phyloP scores from a whole-genome alignment of 2,797 vertebrate genomes.

The Sternotherus odoratus region DNA sequence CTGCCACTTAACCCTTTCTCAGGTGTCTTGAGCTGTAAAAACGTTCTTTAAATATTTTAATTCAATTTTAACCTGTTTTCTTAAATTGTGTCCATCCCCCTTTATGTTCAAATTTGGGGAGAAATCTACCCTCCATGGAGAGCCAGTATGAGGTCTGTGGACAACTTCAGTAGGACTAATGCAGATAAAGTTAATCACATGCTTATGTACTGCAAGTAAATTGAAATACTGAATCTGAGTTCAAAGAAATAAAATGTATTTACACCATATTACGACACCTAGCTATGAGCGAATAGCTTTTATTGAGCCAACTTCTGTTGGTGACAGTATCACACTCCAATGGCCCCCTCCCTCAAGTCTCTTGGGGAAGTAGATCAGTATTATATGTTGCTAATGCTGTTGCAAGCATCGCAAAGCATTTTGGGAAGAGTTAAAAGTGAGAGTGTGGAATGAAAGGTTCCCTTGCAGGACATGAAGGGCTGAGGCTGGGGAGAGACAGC shows the following conservation, averaged over 20 bases:
- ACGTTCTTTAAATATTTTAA: neutral
- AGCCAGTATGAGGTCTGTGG: neutral
- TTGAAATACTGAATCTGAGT: neutral
- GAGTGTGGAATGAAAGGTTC: too few relatives aligned
- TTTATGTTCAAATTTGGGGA: neutral
- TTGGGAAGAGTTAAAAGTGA: too few relatives aligned
- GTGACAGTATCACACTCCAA: neutral
- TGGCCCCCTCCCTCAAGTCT: too few relatives aligned
- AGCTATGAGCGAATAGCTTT: neutral
- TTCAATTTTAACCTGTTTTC: neutral
- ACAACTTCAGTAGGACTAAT: neutral
- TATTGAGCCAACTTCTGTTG: neutral
- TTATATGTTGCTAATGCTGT: too few relatives aligned
- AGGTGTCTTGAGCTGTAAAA: neutral
- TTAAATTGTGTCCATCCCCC: neutral
- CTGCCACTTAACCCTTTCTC: neutral
- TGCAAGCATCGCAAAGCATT: too few relatives aligned
- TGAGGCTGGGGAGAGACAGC: too few relatives aligned
- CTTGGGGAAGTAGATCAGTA: too few relatives aligned
- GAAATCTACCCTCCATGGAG: neutral
- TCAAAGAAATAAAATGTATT: conserved; percentile 16
- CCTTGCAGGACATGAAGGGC: too few relatives aligned
- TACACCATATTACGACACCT: neutral
- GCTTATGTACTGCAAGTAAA: neutral
- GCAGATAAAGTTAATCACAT: neutral